Evolutionary conservation across 2,888 invertebrate species (phyloP).

Genomic region (Atrina japonica): DNA sequence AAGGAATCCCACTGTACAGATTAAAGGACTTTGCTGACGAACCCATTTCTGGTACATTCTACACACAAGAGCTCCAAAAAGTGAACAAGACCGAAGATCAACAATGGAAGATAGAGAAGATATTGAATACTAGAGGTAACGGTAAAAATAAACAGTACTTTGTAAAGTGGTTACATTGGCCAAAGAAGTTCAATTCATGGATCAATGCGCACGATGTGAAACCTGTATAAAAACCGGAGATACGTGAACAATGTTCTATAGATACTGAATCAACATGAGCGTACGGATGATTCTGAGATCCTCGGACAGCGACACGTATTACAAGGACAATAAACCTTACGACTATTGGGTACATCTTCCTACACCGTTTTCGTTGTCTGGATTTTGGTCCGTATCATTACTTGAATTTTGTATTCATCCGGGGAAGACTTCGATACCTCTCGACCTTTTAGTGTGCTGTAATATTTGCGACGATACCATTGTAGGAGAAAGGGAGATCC

Average conservation of each 20-base stretch:
- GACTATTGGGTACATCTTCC: slow-evolving; percentile 33
- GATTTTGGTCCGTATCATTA: slow-evolving; percentile 29
- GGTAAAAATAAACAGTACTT: no score
- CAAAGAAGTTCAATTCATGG: no score
- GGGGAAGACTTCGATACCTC: not conserved
- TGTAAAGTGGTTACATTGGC: no score
- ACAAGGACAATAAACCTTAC: slow-evolving; percentile 21
- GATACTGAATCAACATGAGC: slow-evolving; percentile 9
- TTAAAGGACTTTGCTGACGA: slow-evolving; percentile 32
- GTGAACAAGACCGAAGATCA: slow-evolving; percentile 19
- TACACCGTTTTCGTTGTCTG: slow-evolving; percentile 17
- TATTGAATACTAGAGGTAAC: slow-evolving; percentile 11
- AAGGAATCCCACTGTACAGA: slow-evolving; percentile 25
- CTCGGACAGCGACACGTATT: slow-evolving; percentile 9
- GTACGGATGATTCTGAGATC: slow-evolving; percentile 30
- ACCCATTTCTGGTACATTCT: slow-evolving; percentile 16
- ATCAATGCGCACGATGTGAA: slow-evolving; percentile 12
- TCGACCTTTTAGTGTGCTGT: slow-evolving; percentile 30
- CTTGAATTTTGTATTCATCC: slow-evolving; percentile 1
- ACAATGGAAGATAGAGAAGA: slow-evolving; percentile 22
- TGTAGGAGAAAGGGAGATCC: slow-evolving; percentile 31
- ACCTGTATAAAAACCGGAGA: slow-evolving; percentile 6
- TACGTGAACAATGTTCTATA: no score
- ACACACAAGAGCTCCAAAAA: slow-evolving; percentile 21
- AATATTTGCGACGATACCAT: slow-evolving; percentile 37